Evolutionary conservation across 2,113 vertebrate genomes (phyloP).

Genomic region (Phoxinus phoxinus): DNA sequence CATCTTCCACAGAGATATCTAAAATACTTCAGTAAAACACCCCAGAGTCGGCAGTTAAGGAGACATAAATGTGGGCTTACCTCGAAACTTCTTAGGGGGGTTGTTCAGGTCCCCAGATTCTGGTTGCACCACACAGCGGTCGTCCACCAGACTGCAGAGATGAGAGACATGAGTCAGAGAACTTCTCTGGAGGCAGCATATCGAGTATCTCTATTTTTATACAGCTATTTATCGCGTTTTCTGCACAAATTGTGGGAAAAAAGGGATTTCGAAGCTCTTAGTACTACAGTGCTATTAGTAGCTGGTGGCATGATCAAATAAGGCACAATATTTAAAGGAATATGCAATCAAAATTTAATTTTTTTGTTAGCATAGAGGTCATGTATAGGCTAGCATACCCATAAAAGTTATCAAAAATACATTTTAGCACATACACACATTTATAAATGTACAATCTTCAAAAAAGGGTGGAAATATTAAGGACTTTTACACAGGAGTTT

Average conservation of each 20-base stretch:
- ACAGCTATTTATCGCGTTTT: background rate
- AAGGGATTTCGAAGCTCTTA: background rate
- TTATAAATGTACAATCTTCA: background rate
- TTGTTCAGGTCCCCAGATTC: conserved; percentile 97
- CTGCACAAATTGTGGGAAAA: background rate
- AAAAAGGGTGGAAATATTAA: background rate
- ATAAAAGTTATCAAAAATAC: background rate
- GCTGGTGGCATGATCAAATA: background rate
- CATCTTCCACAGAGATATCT: background rate
- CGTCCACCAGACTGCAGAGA: conserved; percentile 91
- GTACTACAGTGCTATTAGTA: background rate
- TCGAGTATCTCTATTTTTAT: background rate
- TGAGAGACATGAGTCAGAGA: conserved; percentile 46
- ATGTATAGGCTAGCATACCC: background rate
- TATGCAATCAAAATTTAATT: background rate
- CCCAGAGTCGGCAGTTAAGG: background rate
- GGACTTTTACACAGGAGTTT: background rate
- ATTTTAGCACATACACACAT: background rate
- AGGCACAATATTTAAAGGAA: background rate
- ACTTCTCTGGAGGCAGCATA: background rate
- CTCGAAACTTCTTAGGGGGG: conserved; percentile 98
- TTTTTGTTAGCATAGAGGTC: background rate
- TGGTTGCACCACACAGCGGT: conserved; percentile 96
- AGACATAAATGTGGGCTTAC: conserved; percentile 71
- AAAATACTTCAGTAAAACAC: background rate